Evolutionary conservation across 92 coral and sea anemone genomes (phyloP).

Genomic region (Nematostella vectensis): DNA sequence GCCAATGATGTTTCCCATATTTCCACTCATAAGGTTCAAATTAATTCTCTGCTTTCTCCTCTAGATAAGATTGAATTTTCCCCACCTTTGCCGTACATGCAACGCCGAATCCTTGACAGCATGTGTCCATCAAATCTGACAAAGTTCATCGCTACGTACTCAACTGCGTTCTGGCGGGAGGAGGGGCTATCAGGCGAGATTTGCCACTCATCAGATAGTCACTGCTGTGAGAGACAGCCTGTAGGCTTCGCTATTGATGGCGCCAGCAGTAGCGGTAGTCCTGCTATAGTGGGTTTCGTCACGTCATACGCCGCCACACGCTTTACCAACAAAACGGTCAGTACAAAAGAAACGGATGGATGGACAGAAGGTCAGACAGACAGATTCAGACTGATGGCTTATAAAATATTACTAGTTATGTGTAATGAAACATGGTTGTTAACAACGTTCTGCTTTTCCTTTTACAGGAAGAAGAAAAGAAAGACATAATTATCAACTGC

Average conservation of each 20-base stretch:
- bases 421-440: too few species aligned
- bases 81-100: slow-evolving; percentile 71
- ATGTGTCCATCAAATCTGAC: slow-evolving; percentile 69
- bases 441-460: too few species aligned
- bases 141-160: slow-evolving; percentile 82
- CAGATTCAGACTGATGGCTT: background rate
- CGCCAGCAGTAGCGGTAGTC: slow-evolving; percentile 56
- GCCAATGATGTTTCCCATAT: too few species aligned
- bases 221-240: slow-evolving; percentile 52
- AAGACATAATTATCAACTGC: slow-evolving; percentile 47
- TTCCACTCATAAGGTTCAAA: too few species aligned
- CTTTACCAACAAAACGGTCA: slow-evolving; percentile 69
- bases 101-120: slow-evolving; percentile 54
- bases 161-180: slow-evolving; percentile 86
- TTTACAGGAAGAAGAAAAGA: slow-evolving; percentile 61
- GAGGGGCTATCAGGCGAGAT: slow-evolving; percentile 88
- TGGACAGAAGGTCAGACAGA: background rate
- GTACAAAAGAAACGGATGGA: slow-evolving; percentile 5
- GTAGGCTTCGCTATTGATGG: slow-evolving; percentile 68
- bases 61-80: slow-evolving; percentile 57
- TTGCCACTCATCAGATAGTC: slow-evolving; percentile 37
- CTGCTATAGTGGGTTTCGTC: slow-evolving; percentile 86
- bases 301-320: slow-evolving; percentile 79
- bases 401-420: background rate
- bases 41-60: too few species aligned